A percentile compares a stretch with the other conserved stretches of the same genome.
phyloP scores from a whole-genome alignment of 1,140 invertebrate genomes.

The Phymorhynchus buccinoides region DNA sequence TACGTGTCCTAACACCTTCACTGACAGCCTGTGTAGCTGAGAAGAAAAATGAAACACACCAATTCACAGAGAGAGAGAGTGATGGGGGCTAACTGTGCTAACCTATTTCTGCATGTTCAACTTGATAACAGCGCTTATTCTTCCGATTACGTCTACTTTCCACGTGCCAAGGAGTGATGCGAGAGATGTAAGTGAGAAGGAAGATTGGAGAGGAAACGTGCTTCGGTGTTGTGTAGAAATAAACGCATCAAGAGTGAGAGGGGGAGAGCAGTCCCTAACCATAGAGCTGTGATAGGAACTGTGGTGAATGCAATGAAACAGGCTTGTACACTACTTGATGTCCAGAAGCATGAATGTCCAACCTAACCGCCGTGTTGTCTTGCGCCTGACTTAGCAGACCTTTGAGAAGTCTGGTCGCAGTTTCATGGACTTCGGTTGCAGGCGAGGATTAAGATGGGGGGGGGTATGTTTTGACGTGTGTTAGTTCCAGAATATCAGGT shows the following conservation, averaged over 20 bases:
- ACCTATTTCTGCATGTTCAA: not conserved
- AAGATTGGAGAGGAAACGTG: not conserved
- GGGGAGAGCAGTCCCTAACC: not conserved
- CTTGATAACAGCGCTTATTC: not conserved
- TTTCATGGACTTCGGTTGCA: slow-evolving; percentile 18
- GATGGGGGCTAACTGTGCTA: not conserved
- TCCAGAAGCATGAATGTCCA: not conserved
- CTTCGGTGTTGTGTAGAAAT: not conserved
- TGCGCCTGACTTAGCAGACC: not conserved
- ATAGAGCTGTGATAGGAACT: not conserved
- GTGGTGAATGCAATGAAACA: not conserved
- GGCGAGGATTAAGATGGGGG: not conserved
- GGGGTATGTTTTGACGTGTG: slow-evolving; percentile 6
- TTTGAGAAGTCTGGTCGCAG: not conserved
- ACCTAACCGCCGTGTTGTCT: not conserved
- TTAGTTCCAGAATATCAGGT: slow-evolving; percentile 26
- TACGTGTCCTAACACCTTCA: not conserved
- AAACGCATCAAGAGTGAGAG: not conserved
- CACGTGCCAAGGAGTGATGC: not conserved
- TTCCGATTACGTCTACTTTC: not conserved
- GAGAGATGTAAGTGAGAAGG: not conserved
- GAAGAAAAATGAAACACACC: not conserved
- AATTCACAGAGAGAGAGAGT: too few relatives aligned
- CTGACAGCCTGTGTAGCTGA: not conserved
- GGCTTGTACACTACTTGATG: not conserved